These are phyloP conservation scores for Agrotis clavis DNA, from an alignment of 2,888 invertebrate species.

Conservation along the genomic window DNA sequence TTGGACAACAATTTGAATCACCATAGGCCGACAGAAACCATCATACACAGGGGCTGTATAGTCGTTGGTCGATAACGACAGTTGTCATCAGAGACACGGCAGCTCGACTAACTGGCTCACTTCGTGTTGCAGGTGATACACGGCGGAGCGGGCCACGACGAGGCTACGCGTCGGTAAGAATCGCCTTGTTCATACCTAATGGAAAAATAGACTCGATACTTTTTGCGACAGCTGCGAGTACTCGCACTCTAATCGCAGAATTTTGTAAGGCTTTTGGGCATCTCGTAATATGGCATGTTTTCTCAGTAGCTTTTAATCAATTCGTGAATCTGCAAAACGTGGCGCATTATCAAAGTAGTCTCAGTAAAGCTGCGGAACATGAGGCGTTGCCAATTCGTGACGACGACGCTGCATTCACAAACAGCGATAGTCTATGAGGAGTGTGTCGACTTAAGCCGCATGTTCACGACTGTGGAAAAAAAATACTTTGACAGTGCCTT, in stretches of 20 bases:
- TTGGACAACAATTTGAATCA: no score
- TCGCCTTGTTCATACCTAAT: background rate
- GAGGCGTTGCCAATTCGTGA: background rate
- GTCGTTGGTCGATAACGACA: no score
- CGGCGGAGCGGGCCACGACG: constrained; percentile 69
- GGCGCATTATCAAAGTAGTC: background rate
- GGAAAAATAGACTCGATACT: constrained; percentile 10
- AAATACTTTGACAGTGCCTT: background rate
- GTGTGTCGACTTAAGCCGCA: constrained; percentile 7
- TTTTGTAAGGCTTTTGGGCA: background rate
- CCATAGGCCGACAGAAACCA: no score
- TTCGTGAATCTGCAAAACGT: no score
- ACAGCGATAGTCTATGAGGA: background rate
- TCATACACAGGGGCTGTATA: no score
- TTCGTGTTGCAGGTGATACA: constrained; percentile 76
- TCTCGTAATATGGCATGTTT: background rate
- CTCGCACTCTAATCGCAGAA: background rate
- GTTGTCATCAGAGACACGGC: no score
- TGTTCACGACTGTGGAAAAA: background rate
- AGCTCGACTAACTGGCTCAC: background rate
- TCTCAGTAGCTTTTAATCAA: constrained; percentile 1
- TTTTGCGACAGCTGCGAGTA: background rate
- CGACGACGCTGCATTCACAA: background rate
- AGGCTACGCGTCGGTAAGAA: constrained; percentile 67
- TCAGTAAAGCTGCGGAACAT: background rate